A percentile compares a stretch with the other conserved stretches of the same genome.
Evolutionary conservation across 2,797 vertebrate genomes (phyloP).

Genomic region (Myotis daubentonii): DNA sequence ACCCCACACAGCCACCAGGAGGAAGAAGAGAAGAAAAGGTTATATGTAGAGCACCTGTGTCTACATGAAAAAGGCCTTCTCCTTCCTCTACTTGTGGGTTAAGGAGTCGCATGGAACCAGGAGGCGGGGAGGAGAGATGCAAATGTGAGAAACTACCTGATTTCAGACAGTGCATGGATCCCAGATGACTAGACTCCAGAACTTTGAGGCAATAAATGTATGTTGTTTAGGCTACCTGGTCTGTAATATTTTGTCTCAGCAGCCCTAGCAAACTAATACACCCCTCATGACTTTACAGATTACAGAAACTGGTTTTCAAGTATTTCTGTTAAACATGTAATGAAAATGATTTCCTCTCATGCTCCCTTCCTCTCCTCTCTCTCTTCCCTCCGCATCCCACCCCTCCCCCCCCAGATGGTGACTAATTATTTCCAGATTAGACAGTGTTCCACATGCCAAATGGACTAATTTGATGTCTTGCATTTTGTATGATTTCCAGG

Average conservation of each 20-base stretch:
- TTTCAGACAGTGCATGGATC: neutral
- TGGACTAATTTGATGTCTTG: conserved; percentile 62
- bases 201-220: neutral
- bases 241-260: neutral
- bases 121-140: neutral
- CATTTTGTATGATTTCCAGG: conserved; percentile 27
- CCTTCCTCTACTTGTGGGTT: neutral
- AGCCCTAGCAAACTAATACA: neutral
- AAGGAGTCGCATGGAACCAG: neutral
- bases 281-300: conserved; percentile 11
- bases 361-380: neutral
- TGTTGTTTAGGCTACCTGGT: neutral
- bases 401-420: neutral
- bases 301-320: neutral
- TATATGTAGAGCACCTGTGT: neutral
- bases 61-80: neutral
- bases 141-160: neutral
- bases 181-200: neutral
- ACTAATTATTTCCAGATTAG: conserved; percentile 76
- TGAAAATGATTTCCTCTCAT: neutral
- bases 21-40: neutral
- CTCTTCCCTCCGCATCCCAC: neutral
- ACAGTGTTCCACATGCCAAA: conserved; percentile 15
- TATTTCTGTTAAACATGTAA: neutral
- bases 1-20: neutral